These are phyloP conservation scores for Drosophila parthenogenetica DNA, from an alignment of 2,888 invertebrate genomes.

Conservation along the genomic window DNA sequence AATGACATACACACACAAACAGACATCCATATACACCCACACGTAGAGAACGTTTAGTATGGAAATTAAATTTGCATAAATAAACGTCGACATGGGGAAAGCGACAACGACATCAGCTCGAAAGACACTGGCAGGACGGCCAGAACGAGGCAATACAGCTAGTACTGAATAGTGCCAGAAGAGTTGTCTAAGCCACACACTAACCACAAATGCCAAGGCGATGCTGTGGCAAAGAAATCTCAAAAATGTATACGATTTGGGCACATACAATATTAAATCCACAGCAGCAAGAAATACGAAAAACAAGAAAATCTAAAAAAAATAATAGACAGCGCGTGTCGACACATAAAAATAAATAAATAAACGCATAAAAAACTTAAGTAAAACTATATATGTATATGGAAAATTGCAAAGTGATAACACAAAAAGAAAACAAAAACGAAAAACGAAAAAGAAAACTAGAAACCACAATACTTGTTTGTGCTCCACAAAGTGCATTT, in stretches of 20 bases:
- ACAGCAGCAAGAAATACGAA: slow-evolving; percentile 27
- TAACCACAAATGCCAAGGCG: slow-evolving; percentile 42
- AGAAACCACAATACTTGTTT: slow-evolving; percentile 17
- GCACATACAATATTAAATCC: slow-evolving; percentile 68
- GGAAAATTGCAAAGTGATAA: slow-evolving; percentile 26
- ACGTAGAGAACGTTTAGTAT: slow-evolving; percentile 71
- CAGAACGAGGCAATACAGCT: slow-evolving; percentile 6
- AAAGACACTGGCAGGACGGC: slow-evolving; percentile 63
- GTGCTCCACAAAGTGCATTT: slow-evolving; percentile 54
- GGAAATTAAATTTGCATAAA: slow-evolving; percentile 82
- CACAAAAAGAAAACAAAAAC: slow-evolving; percentile 9
- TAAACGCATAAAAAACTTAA: slow-evolving; percentile 20
- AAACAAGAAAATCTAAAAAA: slow-evolving; percentile 21
- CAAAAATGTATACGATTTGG: slow-evolving; percentile 68
- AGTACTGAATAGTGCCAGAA: slow-evolving; percentile 43
- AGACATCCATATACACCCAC: slow-evolving; percentile 28
- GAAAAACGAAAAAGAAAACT: slow-evolving; percentile 1
- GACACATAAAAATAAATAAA: slow-evolving; percentile 34
- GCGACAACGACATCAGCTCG: slow-evolving; percentile 58
- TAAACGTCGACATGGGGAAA: slow-evolving; percentile 76
- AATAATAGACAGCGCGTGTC: slow-evolving; percentile 47
- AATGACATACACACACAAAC: slow-evolving; percentile 11
- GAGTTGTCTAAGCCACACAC: slow-evolving; percentile 51
- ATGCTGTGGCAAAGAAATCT: slow-evolving; percentile 57
- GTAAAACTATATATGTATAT: slow-evolving; percentile 11